Base-by-base conservation (phyloP, 2,888 invertebrate genomes). In the Liodrosophila aerea region DNA sequence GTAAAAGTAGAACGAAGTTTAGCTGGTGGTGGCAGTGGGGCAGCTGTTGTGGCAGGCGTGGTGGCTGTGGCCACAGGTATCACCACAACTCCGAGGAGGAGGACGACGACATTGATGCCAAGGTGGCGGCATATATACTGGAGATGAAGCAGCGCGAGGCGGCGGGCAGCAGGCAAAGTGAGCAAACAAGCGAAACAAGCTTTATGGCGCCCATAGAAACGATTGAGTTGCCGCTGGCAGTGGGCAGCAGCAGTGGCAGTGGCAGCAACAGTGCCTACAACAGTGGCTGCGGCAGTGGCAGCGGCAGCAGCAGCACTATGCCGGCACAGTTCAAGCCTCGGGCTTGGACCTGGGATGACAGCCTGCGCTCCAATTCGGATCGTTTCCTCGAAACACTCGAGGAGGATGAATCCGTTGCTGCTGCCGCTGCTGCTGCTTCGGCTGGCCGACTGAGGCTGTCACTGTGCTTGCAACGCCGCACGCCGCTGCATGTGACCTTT, bases 291-390 rank as follows among this genome's bases (percentile, higher is more conserved):
- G 39, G 57, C 58, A 58, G 54, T 29, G 30, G 30, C 30, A 30
- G 51, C 44, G 16, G 47, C 61, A 15, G 45, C 53, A 16, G 16
- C 43, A 30, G 9, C 40, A 30, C n/a, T n/a, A n/a, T 5, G 22
- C 3, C 22, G 5, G 5, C 22, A 22, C 22, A 4, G 22, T 2
- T 5, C 22, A 22, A 22, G 22, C 75, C 61, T 8, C 84, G 87
- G 39, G 86, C 78, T 12, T 90, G 90, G 90, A 87, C 88, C 50
- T 90, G 90, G 90, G 89, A 90, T 51, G 90, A 89, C 41, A 89
- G 89, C 73, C 59, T 90, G 51, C 82, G 88, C 47, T 90, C 90
- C 9, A 90, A 90, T 71, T 89, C 89, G 4, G 90, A 90, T 78
- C 85, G 88, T 53, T 90, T 89, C 61, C 80, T 90, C 11, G 89